Conservation (phyloP, 2,113 vertebrate species). For the Psittacus erithacus region DNA sequence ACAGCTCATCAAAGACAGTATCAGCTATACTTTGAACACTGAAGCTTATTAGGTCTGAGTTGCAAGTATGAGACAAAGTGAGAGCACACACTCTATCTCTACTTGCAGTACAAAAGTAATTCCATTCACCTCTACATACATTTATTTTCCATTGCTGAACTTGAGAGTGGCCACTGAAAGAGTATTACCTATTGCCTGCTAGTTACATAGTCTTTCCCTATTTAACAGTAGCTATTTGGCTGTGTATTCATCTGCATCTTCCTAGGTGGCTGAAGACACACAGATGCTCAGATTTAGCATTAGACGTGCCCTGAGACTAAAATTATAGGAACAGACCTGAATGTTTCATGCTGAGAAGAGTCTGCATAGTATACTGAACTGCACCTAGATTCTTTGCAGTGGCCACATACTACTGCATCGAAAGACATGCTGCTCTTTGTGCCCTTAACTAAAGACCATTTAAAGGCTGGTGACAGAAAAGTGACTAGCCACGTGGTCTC, state of each 20-base stretch:
- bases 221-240: neutral
- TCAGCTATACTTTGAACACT: neutral
- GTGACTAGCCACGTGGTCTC: neutral
- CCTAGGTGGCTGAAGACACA: neutral
- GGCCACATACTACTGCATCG: neutral
- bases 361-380: neutral
- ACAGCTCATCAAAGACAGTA: neutral
- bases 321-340: neutral
- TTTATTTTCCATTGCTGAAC: conserved; percentile 3
- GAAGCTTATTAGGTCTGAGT: neutral
- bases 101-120: neutral
- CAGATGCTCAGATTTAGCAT: neutral
- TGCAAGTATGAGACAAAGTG: neutral
- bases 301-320: neutral
- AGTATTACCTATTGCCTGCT: neutral
- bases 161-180: neutral
- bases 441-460: neutral
- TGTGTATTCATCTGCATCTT: neutral
- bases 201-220: neutral
- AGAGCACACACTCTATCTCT: neutral
- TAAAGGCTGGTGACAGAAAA: neutral
- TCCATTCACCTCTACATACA: neutral
- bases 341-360: neutral
- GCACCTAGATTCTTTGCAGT: neutral
- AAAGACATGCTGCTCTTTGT: neutral